Evolutionary conservation across 1,140 invertebrate species (phyloP), one percentile per base, ranked within the genome.

Genomic region (Carposina sasakii): DNA sequence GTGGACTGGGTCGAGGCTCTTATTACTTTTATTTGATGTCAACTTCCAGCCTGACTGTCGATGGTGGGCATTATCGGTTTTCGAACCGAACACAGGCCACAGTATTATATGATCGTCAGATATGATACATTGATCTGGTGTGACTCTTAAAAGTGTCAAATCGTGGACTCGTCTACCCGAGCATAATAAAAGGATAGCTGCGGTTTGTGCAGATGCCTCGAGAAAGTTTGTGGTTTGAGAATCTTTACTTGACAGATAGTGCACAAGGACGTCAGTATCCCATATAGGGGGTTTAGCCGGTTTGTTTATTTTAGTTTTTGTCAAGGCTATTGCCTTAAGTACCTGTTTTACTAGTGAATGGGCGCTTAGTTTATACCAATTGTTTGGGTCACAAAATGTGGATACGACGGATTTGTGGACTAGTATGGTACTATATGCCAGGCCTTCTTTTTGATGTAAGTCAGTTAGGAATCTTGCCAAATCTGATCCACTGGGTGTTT

Each of bases 81-180:
- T 69, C 4, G 63, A 71, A 3, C 63, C 67, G 46, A 69, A 69
- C 2, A 3, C 9, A n/a, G 67, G 69, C 67, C 64, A 69, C 28
- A 69, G 57, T 17, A 47, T 53, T 6, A 61, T 42, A 9, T 41
- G 40, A 13, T 47, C 17, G 16, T 49, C 40, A 1, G 28, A 19
- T 13, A 54, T 37, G 3, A 24, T 8, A 15, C 26, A 49, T 9
- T 41, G 17, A 10, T 41, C 17, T 2, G 37, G 17, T 15, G 20
- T 20, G 20, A 39, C 13, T 21, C 8, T 12, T 23, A 42, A 33
- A 17, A 44, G 19, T 10, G 43, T 47, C 19, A 54, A 22, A 33
- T 49, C 37, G 30, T 17, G 34, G 12, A 56, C 51, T 43, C 26
- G 33, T 50, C 45, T 0, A 52, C 67, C 21, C 55, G 53, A 22